Percentiles rank a stretch among this genome's conserved stretches.
Evolutionary conservation across 2,113 vertebrate genomes (phyloP).

Genomic region (Rhabdornis inornatus): DNA sequence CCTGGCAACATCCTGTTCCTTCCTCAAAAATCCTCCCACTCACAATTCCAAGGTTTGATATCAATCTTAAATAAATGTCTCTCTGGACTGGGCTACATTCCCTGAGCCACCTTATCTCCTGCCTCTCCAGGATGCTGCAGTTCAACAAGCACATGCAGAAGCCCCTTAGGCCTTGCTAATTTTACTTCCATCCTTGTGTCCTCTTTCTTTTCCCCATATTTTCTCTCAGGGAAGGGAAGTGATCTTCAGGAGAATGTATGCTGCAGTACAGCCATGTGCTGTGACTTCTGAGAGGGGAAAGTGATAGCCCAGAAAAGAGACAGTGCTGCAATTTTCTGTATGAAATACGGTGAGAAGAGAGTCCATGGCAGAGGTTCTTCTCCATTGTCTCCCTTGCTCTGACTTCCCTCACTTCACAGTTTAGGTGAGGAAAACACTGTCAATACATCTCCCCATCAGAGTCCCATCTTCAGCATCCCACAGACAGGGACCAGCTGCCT

Average conservation of each 20-base stretch:
- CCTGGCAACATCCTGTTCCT: constrained; percentile 72
- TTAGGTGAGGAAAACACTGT: neutral
- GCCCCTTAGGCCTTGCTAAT: neutral
- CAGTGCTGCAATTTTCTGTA: neutral
- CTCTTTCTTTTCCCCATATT: neutral
- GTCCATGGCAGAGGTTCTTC: neutral
- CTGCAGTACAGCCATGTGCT: neutral
- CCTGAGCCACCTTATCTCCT: constrained; percentile 63
- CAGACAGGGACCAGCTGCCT: neutral
- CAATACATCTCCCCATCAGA: neutral
- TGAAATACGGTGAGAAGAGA: neutral
- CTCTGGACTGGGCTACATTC: constrained; percentile 36
- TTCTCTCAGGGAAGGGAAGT: neutral
- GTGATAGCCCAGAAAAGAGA: neutral
- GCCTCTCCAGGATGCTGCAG: constrained; percentile 37
- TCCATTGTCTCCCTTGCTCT: neutral
- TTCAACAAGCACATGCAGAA: constrained; percentile 41
- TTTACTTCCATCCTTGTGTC: constrained; percentile 14
- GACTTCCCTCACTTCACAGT: neutral
- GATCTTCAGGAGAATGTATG: neutral
- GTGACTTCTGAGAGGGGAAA: neutral
- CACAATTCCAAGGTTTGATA: constrained; percentile 67
- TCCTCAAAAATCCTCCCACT: constrained; percentile 57
- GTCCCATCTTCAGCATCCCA: neutral
- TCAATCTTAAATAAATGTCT: constrained; percentile 73